These are phyloP conservation scores for Neocrepidodera transversa DNA, from an alignment of 2,888 invertebrate species.

Conservation along the genomic window DNA sequence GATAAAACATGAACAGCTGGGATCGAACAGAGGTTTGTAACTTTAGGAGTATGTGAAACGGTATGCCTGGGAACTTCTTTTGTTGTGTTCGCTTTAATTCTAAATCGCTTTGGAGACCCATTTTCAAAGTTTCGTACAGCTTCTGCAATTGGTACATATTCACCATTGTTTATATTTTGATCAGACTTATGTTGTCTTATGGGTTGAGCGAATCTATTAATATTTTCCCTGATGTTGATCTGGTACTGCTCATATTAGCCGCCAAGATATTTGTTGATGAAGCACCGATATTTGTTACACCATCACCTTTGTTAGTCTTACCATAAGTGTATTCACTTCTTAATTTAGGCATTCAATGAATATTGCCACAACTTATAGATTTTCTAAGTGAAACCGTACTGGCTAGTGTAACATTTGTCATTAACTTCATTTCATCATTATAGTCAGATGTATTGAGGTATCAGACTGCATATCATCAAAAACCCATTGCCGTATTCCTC, in stretches of 20 bases:
- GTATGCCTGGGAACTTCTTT: constrained; percentile 49
- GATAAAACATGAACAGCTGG: constrained; percentile 63
- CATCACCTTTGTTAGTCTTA: too few relatives aligned
- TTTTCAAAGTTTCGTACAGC: constrained; percentile 63
- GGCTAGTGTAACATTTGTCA: too few relatives aligned
- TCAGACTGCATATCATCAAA: too few relatives aligned
- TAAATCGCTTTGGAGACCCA: constrained; percentile 65
- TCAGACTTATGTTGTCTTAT: constrained; percentile 39
- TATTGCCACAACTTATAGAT: too few relatives aligned
- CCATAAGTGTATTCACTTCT: too few relatives aligned
- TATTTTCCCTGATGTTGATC: too few relatives aligned
- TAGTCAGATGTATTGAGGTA: constrained; percentile 10
- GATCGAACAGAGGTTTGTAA: constrained; percentile 64
- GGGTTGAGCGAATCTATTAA: constrained; percentile 46
- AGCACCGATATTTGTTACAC: too few relatives aligned
- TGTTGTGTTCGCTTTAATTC: constrained; percentile 47
- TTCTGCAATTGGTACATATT: constrained; percentile 64
- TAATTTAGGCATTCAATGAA: too few relatives aligned
- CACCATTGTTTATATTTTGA: constrained; percentile 39
- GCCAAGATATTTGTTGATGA: too few relatives aligned
- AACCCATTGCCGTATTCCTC: too few relatives aligned
- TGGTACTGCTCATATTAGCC: too few relatives aligned
- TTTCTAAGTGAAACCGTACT: too few relatives aligned
- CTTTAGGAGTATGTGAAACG: constrained; percentile 64
- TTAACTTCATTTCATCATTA: background rate